Percentiles rank a stretch among this genome's conserved stretches.
Conservation (phyloP, 2,797 vertebrate species). For the Varecia variegata region DNA sequence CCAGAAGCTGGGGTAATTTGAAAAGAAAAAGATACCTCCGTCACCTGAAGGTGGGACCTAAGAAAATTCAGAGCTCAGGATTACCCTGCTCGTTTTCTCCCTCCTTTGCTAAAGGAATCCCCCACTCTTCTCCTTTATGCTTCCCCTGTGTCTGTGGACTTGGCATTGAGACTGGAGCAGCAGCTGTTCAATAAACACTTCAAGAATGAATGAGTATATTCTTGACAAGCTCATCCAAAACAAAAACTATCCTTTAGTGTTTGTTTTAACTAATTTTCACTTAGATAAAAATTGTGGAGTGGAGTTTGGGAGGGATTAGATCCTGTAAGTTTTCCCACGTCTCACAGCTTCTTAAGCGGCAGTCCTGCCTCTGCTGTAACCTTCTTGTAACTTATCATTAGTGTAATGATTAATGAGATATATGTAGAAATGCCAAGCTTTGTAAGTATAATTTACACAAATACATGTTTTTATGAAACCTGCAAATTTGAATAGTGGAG, state of each 20-base stretch:
- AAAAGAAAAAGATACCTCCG: background rate
- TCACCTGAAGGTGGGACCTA: too few relatives aligned
- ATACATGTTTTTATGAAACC: conserved; percentile 44
- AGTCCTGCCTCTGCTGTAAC: background rate
- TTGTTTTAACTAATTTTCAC: background rate
- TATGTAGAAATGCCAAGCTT: conserved; percentile 41
- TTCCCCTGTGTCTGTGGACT: accelerated
- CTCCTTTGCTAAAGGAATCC: background rate
- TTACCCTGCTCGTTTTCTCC: background rate
- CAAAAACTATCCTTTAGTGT: background rate
- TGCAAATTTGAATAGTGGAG: conserved; percentile 25
- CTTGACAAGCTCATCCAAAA: background rate
- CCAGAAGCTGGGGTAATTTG: background rate
- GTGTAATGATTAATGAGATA: background rate
- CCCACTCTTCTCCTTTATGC: background rate
- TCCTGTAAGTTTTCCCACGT: background rate
- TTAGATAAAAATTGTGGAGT: background rate
- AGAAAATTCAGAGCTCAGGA: background rate
- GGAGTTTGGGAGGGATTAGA: background rate
- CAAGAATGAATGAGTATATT: background rate
- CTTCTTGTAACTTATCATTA: background rate
- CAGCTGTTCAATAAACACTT: background rate
- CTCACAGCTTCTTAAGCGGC: background rate
- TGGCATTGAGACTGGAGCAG: background rate
- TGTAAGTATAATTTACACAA: conserved; percentile 70